Evolutionary conservation across 2,113 vertebrate genomes (phyloP).

Genomic region (Xerus inauris): DNA sequence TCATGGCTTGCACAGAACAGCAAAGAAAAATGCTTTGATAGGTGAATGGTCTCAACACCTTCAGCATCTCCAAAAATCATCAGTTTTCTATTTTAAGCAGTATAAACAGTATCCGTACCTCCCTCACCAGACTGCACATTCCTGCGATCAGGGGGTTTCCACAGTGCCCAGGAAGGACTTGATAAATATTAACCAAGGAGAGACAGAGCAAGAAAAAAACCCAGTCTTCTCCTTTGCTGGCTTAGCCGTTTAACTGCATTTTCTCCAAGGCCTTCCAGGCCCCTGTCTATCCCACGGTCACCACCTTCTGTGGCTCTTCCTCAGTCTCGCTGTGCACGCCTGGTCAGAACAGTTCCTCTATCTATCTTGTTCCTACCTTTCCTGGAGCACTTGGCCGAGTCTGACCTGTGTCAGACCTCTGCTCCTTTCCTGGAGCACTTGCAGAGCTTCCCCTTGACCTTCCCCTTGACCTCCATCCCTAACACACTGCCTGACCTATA

Average conservation of each 20-base stretch:
- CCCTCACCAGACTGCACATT: background rate
- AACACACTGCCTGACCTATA: background rate
- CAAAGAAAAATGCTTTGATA: background rate
- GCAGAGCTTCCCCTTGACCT: background rate
- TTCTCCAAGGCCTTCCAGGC: background rate
- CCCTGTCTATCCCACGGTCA: background rate
- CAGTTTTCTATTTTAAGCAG: background rate
- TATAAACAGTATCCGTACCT: background rate
- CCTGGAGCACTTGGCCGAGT: background rate
- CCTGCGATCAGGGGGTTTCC: constrained; percentile 36
- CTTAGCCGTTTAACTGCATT: background rate
- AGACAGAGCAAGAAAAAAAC: background rate
- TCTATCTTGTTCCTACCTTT: background rate
- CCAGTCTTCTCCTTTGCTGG: background rate
- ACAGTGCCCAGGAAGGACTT: background rate
- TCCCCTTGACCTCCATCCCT: background rate
- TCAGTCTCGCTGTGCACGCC: background rate
- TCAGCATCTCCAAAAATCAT: background rate
- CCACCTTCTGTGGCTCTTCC: background rate
- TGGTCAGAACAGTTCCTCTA: background rate
- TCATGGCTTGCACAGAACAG: background rate
- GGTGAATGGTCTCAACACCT: background rate
- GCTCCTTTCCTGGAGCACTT: background rate
- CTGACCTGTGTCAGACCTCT: too few species aligned
- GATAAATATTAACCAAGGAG: constrained; percentile 16